These are phyloP conservation scores for Sparus aurata DNA, from an alignment of 2,797 vertebrate genomes.

Conservation along the genomic window DNA sequence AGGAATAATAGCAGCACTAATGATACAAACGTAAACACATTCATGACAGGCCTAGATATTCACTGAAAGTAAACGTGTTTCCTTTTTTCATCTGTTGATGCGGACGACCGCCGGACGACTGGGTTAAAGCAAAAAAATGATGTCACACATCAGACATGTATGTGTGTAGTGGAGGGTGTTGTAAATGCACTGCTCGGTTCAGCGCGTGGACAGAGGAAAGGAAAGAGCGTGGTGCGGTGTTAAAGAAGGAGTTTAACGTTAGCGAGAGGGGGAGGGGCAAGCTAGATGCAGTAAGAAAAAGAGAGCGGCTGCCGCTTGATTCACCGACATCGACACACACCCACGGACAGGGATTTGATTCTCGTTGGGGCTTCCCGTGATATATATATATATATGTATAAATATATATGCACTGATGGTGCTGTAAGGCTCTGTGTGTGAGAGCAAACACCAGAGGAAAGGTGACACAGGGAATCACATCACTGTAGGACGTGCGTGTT, in stretches of 20 bases:
- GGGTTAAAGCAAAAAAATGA: no score
- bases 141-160: no score
- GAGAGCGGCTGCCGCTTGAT: conserved; percentile 37
- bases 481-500: conserved; percentile 26
- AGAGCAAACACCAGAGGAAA: conserved; percentile 23
- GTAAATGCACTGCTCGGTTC: conserved; percentile 71
- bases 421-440: neutral
- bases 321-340: conserved; percentile 18
- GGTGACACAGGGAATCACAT: conserved; percentile 6
- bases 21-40: no score
- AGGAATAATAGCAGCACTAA: no score
- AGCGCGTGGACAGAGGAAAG: conserved; percentile 53
- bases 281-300: conserved; percentile 17
- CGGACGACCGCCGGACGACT: no score
- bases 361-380: conserved; percentile 3
- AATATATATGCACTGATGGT: neutral
- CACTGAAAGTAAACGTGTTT: no score
- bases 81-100: no score
- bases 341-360: neutral
- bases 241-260: conserved; percentile 45
- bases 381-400: no score
- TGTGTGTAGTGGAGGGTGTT: conserved; percentile 36
- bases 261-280: conserved; percentile 40
- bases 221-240: conserved; percentile 34
- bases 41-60: no score